These are phyloP conservation scores for Lepidurus couesii DNA, from an alignment of 1,140 invertebrate species.

Conservation along the genomic window DNA sequence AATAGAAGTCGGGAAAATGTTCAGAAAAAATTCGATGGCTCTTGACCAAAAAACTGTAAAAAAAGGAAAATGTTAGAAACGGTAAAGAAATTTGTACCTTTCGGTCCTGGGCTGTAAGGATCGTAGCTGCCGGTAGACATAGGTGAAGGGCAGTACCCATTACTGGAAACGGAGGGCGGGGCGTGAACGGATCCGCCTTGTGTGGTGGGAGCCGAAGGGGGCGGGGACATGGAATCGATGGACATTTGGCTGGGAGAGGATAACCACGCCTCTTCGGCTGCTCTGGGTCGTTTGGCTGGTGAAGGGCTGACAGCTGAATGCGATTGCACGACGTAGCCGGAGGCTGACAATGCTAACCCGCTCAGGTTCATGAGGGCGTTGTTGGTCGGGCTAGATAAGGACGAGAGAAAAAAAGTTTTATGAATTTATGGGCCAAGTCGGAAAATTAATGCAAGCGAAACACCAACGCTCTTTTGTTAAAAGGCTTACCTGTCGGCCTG, in stretches of 20 bases:
- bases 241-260: constrained; percentile 32
- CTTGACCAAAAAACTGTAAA: no score
- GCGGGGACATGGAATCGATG: constrained; percentile 32
- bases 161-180: constrained; percentile 29
- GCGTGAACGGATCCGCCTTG: neutral
- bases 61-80: neutral
- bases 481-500: constrained; percentile 15
- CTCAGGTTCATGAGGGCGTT: constrained; percentile 27
- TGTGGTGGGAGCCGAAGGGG: constrained; percentile 27
- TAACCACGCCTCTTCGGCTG: constrained; percentile 29
- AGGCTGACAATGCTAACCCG: neutral
- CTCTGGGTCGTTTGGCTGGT: constrained; percentile 25
- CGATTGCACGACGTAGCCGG: neutral
- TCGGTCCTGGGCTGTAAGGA: constrained; percentile 31
- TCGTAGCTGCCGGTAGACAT: constrained; percentile 33
- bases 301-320: constrained; percentile 24
- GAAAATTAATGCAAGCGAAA: neutral
- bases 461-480: neutral
- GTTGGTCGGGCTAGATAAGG: constrained; percentile 8
- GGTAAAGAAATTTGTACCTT: neutral
- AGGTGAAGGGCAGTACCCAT: constrained; percentile 31
- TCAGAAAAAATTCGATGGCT: no score
- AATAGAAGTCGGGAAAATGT: no score
- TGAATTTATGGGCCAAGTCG: neutral
- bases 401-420: constrained; percentile 3